phyloP scores from a whole-genome alignment of 1,140 invertebrate genomes.

The Drosophila neocordata region DNA sequence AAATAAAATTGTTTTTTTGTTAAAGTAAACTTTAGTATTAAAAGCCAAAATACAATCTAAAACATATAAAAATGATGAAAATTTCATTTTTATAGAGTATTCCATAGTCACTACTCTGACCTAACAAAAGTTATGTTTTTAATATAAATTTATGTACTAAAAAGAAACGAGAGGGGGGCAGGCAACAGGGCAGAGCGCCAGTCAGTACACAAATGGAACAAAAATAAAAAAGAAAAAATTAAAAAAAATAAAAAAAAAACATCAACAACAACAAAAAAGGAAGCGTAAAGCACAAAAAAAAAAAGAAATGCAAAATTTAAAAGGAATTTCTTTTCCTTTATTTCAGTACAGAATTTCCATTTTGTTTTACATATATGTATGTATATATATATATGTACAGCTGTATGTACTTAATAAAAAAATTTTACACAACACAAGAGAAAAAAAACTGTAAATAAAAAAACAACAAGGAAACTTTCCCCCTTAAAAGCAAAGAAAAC shows the following conservation, averaged over 20 bases:
- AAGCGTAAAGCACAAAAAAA: constrained; percentile 6
- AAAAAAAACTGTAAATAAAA: neutral
- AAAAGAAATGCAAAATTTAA: constrained; percentile 41
- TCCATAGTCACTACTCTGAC: too few species aligned
- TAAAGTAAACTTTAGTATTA: too few species aligned
- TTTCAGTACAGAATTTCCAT: constrained; percentile 32
- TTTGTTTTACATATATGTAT: constrained; percentile 14
- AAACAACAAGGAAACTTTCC: constrained; percentile 28
- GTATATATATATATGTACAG: neutral
- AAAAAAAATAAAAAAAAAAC: constrained; percentile 73
- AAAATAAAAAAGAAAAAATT: constrained; percentile 8
- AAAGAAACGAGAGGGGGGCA: neutral
- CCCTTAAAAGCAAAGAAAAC: constrained; percentile 12
- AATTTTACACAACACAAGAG: constrained; percentile 7
- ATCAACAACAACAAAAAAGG: too few species aligned
- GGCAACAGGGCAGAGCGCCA: neutral
- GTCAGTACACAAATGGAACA: too few species aligned
- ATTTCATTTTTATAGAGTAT: too few species aligned
- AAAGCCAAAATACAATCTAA: too few species aligned
- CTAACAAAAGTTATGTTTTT: neutral
- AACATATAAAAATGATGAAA: too few species aligned
- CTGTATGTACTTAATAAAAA: constrained; percentile 15
- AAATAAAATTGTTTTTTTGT: too few species aligned
- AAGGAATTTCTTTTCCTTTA: constrained; percentile 23
- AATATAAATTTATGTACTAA: neutral